These are phyloP conservation scores for Alfaro cultratus DNA, from an alignment of 2,797 vertebrate genomes.

Conservation along the genomic window DNA sequence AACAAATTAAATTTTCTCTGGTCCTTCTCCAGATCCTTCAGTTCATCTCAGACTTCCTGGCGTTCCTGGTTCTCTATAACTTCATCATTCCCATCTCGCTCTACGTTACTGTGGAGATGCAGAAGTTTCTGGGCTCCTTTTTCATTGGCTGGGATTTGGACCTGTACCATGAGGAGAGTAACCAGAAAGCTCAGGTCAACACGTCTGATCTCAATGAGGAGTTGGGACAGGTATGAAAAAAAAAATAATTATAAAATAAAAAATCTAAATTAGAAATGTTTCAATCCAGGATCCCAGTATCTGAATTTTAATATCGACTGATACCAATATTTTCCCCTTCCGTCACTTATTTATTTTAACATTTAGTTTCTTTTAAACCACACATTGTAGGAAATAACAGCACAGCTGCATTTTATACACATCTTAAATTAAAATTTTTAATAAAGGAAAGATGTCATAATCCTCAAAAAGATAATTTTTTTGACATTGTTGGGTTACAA, in stretches of 20 bases:
- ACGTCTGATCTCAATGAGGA: slow-evolving; percentile 99
- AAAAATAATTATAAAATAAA: too few species aligned
- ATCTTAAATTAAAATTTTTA: not conserved
- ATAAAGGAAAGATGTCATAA: not conserved
- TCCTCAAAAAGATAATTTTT: not conserved
- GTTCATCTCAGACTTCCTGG: slow-evolving; percentile 98
- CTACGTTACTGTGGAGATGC: slow-evolving; percentile 99
- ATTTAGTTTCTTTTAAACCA: not conserved
- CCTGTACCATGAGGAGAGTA: slow-evolving; percentile 94
- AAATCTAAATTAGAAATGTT: not conserved
- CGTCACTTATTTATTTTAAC: not conserved
- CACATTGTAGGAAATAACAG: too few species aligned
- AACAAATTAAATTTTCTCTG: not conserved
- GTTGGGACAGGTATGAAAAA: slow-evolving; percentile 89
- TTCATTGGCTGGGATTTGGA: slow-evolving; percentile 99
- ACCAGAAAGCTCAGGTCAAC: slow-evolving; percentile 97
- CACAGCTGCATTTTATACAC: not conserved
- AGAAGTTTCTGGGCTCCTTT: slow-evolving; percentile 98
- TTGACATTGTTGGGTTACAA: too few species aligned
- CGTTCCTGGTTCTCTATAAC: slow-evolving; percentile 98
- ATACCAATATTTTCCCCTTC: not conserved
- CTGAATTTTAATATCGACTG: not conserved
- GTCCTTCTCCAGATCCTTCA: slow-evolving; percentile 86
- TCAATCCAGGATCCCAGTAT: not conserved
- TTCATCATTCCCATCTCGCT: slow-evolving; percentile 99